Evolutionary conservation across 2,888 invertebrate genomes (phyloP).

Genomic region (Prosopocoilus inquinatus): DNA sequence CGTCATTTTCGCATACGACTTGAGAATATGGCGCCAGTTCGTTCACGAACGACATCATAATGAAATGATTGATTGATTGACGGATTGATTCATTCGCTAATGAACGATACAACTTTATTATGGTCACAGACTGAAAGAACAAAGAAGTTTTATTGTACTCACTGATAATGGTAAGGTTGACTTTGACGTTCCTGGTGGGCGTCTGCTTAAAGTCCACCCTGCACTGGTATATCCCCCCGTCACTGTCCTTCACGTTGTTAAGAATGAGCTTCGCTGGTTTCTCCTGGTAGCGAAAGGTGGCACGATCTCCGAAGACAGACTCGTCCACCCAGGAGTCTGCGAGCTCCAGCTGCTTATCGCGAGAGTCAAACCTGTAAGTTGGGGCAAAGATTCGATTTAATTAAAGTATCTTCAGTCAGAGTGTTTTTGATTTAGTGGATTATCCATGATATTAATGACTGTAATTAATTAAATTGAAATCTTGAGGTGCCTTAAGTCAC

Average conservation of each 20-base stretch:
- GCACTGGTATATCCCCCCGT: slow-evolving; percentile 83
- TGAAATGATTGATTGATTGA: too few relatives aligned
- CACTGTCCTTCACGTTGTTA: slow-evolving; percentile 69
- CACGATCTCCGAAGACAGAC: slow-evolving; percentile 69
- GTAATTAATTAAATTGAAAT: too few relatives aligned
- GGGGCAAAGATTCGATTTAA: not conserved
- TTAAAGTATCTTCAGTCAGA: too few relatives aligned
- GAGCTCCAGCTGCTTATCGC: slow-evolving; percentile 68
- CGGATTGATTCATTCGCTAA: too few relatives aligned
- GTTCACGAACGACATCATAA: too few relatives aligned
- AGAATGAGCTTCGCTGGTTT: slow-evolving; percentile 75
- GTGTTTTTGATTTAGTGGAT: too few relatives aligned
- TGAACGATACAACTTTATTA: too few relatives aligned
- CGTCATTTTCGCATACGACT: too few relatives aligned
- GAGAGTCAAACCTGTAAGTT: slow-evolving; percentile 66
- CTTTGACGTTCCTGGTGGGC: slow-evolving; percentile 81
- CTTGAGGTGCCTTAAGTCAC: too few relatives aligned
- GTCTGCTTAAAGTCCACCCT: slow-evolving; percentile 88
- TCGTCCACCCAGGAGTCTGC: slow-evolving; percentile 83
- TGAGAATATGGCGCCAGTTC: too few relatives aligned
- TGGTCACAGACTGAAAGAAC: too few relatives aligned
- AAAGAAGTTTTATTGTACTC: slow-evolving; percentile 57
- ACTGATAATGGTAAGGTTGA: slow-evolving; percentile 88
- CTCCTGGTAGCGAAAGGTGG: slow-evolving; percentile 73
- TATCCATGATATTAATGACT: too few relatives aligned